Base-by-base conservation (phyloP, 1,140 invertebrate genomes). In the Anoplolepis gracilipes region DNA sequence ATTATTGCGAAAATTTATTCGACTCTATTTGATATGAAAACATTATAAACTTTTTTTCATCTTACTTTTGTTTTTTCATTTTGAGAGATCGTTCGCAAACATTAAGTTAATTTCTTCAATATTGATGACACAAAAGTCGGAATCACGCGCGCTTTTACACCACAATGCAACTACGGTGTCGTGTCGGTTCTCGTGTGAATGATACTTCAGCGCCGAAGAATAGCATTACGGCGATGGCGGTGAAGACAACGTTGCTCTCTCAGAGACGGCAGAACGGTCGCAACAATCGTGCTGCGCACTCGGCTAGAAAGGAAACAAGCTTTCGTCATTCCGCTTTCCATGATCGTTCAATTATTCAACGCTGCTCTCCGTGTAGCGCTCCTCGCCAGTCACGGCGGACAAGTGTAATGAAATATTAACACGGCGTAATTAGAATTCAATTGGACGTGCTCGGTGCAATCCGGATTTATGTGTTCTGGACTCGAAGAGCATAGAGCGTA, bases 291-390 rank as follows among this genome's bases (percentile, higher is more conserved):
- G 79, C 42, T 57, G 79, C 36, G 67, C 85, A 69, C 77, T 89
- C 85, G 89, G 61, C 62, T 91, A 82, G 87, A 89, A 91, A 91
- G 89, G 88, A 90, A 90, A 91, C 81, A 72, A 87, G 86, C 87
- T 88, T 91, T 91, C 86, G 82, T 82, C 85, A 90, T 88, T 85
- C 85, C 82, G 79, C 81, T 90, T 92, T 90, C 85, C 88, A 85
- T 85, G 88, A 89, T 89, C 86, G 78, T 90, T 92, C 86, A 89
- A 90, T 92, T 92, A 90, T 91, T 91, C 91, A 89, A 90, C 76
- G 81, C 53, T 46, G 62, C 22, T 25, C 55, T 46, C 19, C 19
- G 30, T 53, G 46, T 42, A 6, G 49, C 53, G 22, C 70, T 46
- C 59, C 53, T 65, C 49, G 42, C 82, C 36, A 62, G 84, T 70